Base-by-base conservation (phyloP, 1,140 invertebrate genomes). In the Adelges cooleyi region DNA sequence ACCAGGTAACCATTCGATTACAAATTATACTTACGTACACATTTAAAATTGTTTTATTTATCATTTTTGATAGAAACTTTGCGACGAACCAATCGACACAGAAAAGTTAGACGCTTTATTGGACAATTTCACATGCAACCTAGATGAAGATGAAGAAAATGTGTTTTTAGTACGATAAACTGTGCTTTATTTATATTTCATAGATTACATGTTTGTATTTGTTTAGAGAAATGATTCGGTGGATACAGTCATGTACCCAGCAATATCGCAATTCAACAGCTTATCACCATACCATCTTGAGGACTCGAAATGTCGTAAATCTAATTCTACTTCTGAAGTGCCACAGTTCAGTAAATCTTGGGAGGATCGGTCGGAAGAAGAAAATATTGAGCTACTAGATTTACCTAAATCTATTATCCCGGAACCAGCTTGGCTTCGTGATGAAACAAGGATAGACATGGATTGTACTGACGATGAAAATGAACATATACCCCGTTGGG, bases 281-380 rank as follows among this genome's bases (percentile, higher is more conserved):
- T 44, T 48, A 33, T 62, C 56, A 0, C 18, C 42, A 48, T 48
- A 18, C 4, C 10, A 17, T 0, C 0, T 46, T 1, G 18, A 62
- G 0, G 17, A 62, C 2, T 13, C n/a, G 0, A 33, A 11, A 1
- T 17, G 17, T 33, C 20, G n/a, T 3, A 13, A 22, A 5, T 11
- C 53, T 11, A 42, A 44, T 27, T 13, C 15, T n/a, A 46, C 22
- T 17, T 25, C 42, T 10, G 11, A n/a, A 2, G 8, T 62, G 10
- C n/a, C 44, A 3, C 29, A n/a, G n/a, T n/a, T 42, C 6, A 48
- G 48, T 46, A 67, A 76, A 15, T 81, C 80, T 3, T 81, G 81
- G 80, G 81, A 82, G 56, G 80, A 82, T 40, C 77, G 79, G 11
- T 79, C 80, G 3, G 77, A 81, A 67, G 77, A 80, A 66, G 82